These are phyloP conservation scores for Pyrgus malvae DNA, from an alignment of 2,888 invertebrate genomes.

Conservation along the genomic window DNA sequence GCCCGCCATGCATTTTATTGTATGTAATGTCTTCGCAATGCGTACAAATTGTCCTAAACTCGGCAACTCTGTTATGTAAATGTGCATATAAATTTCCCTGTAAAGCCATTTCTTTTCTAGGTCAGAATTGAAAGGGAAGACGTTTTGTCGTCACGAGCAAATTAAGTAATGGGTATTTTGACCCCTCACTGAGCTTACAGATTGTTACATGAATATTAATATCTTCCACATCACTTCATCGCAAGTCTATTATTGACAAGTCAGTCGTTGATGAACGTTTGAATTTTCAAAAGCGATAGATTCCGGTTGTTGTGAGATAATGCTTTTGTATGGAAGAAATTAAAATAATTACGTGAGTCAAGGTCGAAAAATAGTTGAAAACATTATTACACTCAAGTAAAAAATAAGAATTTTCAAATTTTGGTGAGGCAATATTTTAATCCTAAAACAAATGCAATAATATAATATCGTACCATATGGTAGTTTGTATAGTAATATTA, in stretches of 20 bases:
- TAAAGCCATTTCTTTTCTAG: conserved; percentile 46
- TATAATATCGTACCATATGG: too few species aligned
- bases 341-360: too few species aligned
- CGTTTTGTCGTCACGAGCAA: conserved; percentile 36
- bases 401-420: too few species aligned
- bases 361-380: too few species aligned
- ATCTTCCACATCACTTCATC: conserved; percentile 24
- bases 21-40: conserved; percentile 51
- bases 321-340: too few species aligned
- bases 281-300: neutral
- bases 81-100: conserved; percentile 55
- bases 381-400: too few species aligned
- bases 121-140: conserved; percentile 47
- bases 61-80: conserved; percentile 58
- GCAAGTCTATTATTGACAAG: conserved; percentile 17
- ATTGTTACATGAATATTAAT: conserved; percentile 28
- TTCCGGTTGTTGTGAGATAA: too few species aligned
- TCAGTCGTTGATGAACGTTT: conserved; percentile 16
- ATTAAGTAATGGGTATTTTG: conserved; percentile 44
- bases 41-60: conserved; percentile 62
- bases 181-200: conserved; percentile 32
- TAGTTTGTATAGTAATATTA: too few species aligned
- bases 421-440: too few species aligned
- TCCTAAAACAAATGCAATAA: too few species aligned
- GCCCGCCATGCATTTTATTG: conserved; percentile 55